A percentile compares a stretch with the other conserved stretches of the same genome.
Conservation (phyloP, 92 coral and sea anemone species). For the Epizoanthus illoricatus region DNA sequence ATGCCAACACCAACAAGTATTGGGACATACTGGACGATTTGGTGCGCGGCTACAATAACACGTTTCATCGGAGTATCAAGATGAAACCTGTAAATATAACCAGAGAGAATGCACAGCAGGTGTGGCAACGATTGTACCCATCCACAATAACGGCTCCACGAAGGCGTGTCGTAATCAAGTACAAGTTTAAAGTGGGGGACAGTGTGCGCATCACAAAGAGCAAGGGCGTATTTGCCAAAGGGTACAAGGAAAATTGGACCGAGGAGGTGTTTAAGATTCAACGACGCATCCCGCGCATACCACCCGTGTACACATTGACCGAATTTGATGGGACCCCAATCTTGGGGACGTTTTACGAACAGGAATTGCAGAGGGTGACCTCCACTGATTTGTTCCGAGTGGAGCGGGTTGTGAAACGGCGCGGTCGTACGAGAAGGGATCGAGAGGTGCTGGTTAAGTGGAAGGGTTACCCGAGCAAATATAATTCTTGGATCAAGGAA, state of each 20-base stretch:
- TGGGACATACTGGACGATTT: too few relatives aligned
- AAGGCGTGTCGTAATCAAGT: too few relatives aligned
- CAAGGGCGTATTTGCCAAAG: background rate
- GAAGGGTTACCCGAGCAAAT: background rate
- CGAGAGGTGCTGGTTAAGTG: background rate
- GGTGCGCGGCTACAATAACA: too few relatives aligned
- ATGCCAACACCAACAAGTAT: too few relatives aligned
- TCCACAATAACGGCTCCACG: too few relatives aligned
- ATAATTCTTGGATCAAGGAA: background rate
- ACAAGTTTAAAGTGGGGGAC: conserved; percentile 3
- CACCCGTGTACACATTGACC: background rate
- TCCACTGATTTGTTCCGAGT: background rate
- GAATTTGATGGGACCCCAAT: background rate
- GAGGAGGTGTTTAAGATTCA: background rate
- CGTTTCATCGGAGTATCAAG: too few relatives aligned
- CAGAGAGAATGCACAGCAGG: background rate
- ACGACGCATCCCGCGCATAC: background rate
- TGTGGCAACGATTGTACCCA: background rate
- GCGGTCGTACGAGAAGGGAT: background rate
- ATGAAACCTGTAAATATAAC: background rate
- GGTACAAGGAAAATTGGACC: conserved; percentile 1
- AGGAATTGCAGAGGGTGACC: background rate
- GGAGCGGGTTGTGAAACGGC: background rate
- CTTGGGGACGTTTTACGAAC: background rate
- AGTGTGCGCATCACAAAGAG: background rate